These are phyloP conservation scores for Lates calcarifer DNA, from an alignment of 2,113 vertebrate species.

Conservation along the genomic window DNA sequence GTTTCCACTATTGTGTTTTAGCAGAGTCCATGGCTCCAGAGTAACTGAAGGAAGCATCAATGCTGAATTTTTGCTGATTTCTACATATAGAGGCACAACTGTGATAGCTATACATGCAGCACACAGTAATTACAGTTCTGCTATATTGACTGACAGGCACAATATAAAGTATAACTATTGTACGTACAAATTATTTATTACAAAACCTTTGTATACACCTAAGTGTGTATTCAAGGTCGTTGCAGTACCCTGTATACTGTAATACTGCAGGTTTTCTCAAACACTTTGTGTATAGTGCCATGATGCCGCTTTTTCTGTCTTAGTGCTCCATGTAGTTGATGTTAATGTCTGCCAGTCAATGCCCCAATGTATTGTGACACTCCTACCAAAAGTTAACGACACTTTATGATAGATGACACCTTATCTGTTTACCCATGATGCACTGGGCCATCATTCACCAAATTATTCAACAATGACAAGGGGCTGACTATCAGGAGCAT, in stretches of 20 bases:
- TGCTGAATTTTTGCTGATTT: slow-evolving; percentile 2
- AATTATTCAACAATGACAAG: slow-evolving; percentile 62
- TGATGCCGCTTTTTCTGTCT: neutral
- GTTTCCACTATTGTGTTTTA: slow-evolving; percentile 13
- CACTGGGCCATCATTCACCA: slow-evolving; percentile 61
- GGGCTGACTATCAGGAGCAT: slow-evolving; percentile 57
- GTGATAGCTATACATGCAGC: neutral
- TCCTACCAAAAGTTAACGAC: slow-evolving; percentile 58
- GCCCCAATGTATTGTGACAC: slow-evolving; percentile 24
- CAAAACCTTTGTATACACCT: neutral
- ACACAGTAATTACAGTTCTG: neutral
- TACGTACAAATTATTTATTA: neutral
- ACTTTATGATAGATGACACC: slow-evolving; percentile 63
- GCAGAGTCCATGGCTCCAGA: slow-evolving; percentile 10
- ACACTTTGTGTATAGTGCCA: neutral
- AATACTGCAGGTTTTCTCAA: neutral
- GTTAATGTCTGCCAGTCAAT: slow-evolving; percentile 16
- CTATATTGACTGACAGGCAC: neutral
- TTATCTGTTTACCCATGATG: slow-evolving; percentile 77
- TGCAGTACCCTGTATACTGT: neutral
- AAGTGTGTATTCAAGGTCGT: neutral
- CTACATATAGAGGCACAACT: neutral
- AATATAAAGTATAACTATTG: neutral
- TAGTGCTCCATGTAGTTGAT: neutral
- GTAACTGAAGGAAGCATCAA: neutral